Evolutionary conservation across 2,888 invertebrate species (phyloP), one percentile per base, ranked within the genome.

Genomic region (Ferrisia virgata): DNA sequence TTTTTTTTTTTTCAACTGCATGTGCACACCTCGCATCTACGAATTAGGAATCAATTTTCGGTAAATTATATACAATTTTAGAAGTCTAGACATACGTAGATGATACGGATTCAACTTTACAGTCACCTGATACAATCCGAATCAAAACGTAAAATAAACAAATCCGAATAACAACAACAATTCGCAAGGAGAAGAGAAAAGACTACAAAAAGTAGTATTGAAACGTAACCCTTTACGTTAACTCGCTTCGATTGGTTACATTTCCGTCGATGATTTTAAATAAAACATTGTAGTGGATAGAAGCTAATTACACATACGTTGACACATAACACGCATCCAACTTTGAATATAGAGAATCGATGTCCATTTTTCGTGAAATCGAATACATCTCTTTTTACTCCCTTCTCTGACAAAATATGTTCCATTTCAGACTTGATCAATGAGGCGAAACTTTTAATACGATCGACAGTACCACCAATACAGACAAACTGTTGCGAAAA

Each of bases 271-370:
- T 22, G 22, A 53, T 47, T 22, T 53, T 22, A 8, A 53, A 53
- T 22, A 53, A 53, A 64, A 64, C 25, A 58, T 58, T 58, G 9
- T 13, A 31, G 28, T 64, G 28, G 53, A 18, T 64, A 64, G 8
- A 36, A 31, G 28, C 13, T 88, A 93, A 94, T 94, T 89, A 95
- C 95, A n/a, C n/a, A n/a, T n/a, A n/a, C n/a, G 88, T 95, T 95
- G 86, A 96, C 92, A 85, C 93, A 94, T 2, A 96, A 91, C 9
- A 96, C 94, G 0, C 95, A 95, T 15, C 96, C 96, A 85, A 97
- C 95, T 93, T 98, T 98, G 90, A 94, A 98, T 95, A 98, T 96
- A 86, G 95, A 95, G 90, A 97, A 98, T 86, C 98, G 92, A 89
- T 97, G 96, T 11, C 96, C 96, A 88, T 94, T 95, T 88, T 94